phyloP scores from a whole-genome alignment of 2,888 invertebrate species.

The Drosophila crucigera region DNA sequence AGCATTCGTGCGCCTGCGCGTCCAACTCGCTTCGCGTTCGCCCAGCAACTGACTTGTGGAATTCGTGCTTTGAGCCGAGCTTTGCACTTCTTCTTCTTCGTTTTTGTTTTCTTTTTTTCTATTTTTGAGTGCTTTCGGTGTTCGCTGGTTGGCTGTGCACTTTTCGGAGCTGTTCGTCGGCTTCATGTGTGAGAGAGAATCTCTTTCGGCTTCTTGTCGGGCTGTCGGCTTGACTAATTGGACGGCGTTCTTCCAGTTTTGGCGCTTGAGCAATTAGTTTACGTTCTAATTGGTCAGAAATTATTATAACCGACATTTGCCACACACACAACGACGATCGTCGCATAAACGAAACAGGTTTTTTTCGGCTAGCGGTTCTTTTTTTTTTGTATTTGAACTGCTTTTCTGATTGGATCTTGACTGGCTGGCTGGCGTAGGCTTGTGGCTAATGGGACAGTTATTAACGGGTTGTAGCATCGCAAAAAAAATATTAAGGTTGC shows the following conservation, averaged over 20 bases:
- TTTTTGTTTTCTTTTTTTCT: slow-evolving; percentile 21
- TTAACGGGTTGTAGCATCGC: slow-evolving; percentile 45
- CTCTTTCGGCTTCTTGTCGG: slow-evolving; percentile 24
- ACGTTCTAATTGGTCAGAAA: slow-evolving; percentile 78
- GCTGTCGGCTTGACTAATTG: slow-evolving; percentile 69
- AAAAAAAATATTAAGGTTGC: slow-evolving; percentile 13
- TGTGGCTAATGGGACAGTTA: slow-evolving; percentile 50
- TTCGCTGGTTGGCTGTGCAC: slow-evolving; percentile 57
- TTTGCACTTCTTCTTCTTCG: slow-evolving; percentile 18
- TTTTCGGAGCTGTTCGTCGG: slow-evolving; percentile 60
- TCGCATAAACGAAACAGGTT: slow-evolving; percentile 42
- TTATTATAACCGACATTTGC: slow-evolving; percentile 77
- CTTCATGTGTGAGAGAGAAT: slow-evolving; percentile 38
- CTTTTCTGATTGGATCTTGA: slow-evolving; percentile 51
- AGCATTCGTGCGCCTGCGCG: slow-evolving; percentile 69
- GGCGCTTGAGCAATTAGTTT: slow-evolving; percentile 77
- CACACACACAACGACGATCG: slow-evolving; percentile 29
- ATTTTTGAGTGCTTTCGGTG: slow-evolving; percentile 63
- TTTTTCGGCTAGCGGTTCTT: slow-evolving; percentile 47
- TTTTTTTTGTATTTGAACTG: slow-evolving; percentile 10
- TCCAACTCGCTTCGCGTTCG: slow-evolving; percentile 66
- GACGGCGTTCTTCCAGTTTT: slow-evolving; percentile 70
- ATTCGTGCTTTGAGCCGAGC: slow-evolving; percentile 16
- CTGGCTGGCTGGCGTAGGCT: slow-evolving; percentile 3
- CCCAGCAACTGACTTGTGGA: slow-evolving; percentile 58